These are phyloP conservation scores for Pimephales promelas DNA, from an alignment of 2,113 vertebrate genomes.

Conservation along the genomic window DNA sequence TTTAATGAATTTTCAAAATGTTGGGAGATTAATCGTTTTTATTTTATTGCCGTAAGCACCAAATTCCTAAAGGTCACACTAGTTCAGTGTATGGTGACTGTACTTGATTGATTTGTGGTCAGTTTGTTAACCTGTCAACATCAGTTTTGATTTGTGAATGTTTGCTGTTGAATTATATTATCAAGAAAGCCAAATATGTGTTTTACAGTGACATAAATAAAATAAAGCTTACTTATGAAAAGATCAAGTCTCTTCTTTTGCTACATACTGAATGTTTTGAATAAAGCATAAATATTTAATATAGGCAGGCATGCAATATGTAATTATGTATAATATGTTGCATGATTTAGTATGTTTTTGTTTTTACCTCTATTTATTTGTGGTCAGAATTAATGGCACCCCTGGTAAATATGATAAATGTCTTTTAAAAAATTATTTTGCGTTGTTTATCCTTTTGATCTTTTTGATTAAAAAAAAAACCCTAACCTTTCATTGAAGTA, in stretches of 20 bases:
- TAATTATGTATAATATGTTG: not conserved
- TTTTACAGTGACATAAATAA: slow-evolving; percentile 4
- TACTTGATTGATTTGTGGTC: not conserved
- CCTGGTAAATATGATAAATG: too few species aligned
- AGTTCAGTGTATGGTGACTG: not conserved
- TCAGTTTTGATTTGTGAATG: slow-evolving; percentile 6
- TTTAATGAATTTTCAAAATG: not conserved
- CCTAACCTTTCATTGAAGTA: too few species aligned
- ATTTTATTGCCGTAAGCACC: not conserved
- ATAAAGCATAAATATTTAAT: not conserved
- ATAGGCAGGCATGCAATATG: not conserved
- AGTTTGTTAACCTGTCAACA: not conserved
- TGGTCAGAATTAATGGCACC: too few species aligned
- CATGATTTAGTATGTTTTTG: too few species aligned
- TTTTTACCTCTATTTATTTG: too few species aligned
- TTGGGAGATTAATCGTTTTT: not conserved
- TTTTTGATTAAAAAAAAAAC: too few species aligned
- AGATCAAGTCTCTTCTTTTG: not conserved
- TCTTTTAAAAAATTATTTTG: too few species aligned
- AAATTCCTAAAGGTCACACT: not conserved
- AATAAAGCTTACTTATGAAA: slow-evolving; percentile 29
- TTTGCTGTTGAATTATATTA: not conserved
- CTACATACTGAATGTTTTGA: not conserved
- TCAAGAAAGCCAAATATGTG: slow-evolving; percentile 25
- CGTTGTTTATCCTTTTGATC: too few species aligned